Evolutionary conservation across 2,797 vertebrate genomes (phyloP), one percentile per base, ranked within the genome.

Genomic region (Enteromius radiatus): DNA sequence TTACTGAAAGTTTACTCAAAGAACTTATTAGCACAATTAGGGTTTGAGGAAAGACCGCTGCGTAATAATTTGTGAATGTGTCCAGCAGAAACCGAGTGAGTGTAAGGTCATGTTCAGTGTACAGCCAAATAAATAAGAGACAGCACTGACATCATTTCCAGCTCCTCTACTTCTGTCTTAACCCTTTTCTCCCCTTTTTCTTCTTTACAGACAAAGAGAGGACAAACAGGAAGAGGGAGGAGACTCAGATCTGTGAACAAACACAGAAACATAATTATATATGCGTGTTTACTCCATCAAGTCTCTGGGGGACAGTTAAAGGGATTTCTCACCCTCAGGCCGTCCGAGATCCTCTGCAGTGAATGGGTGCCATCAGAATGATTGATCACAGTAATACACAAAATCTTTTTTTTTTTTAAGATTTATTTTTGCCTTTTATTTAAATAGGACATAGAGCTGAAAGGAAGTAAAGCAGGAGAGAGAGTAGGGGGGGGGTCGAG

Each of bases 171-270:
- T 19, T 47, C 59, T 64, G 17, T 47, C 41, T 64, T 10, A 41
- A 61, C 2, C 8, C 4, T 64, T 76, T 41, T 41, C 33, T 28
- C 54, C 7, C 14, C 4, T 19, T 76, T 43, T 61, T 31, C 41
- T 64, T 47, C 59, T 63, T 59, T 31, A n/a, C 26, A 21, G 19
- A 74, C 70, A 71, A 74, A 74, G 11, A 28, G 9, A 28, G 31
- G 10, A 63, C 59, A 5, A 47, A 41, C 59, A 45, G 75, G 59
- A 64, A 64, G 59, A 31, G 26, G 76, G 76, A 64, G 76, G 76
- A 77, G 76, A 64, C 59, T 47, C 75, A 47, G 14, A 43, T n/a
- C n/a, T n/a, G n/a, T 4, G 9, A 47, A 47, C 41, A 47, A 31
- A 33, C 26, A 63, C 5, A 64, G 9, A 77, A 64, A 33, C 0